Base-by-base conservation (phyloP, 2,888 invertebrate species). In the Agonopterix heracliana region DNA sequence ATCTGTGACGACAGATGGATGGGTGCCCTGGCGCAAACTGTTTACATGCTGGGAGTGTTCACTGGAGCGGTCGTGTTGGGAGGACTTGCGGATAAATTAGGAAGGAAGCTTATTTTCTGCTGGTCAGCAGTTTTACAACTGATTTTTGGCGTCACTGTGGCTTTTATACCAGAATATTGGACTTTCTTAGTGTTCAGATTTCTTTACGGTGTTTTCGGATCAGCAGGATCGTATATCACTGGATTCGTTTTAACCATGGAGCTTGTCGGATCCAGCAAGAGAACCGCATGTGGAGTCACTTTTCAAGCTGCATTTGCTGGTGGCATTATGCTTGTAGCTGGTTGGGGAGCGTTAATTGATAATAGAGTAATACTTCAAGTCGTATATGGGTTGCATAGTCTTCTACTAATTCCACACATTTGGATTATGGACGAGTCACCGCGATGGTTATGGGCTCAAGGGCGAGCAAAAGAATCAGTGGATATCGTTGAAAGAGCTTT, bases 401-500 rank as follows among this genome's bases (percentile, higher is more conserved):
- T 92, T 12, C 70, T 95, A 0, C 89, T 96, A 1, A 77, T 96
- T 35, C 93, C 92, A 1, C 95, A 96, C 68, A 95, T 95, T 91
- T 96, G 96, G 96, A 80, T 95, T 3, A 93, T 96, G 91, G 96
- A 96, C 62, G 96, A 96, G 81, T 96, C 96, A 7, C 95, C 96
- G 0, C 90, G 96, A 11, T 96, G 96, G 96, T 78, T 96, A 7
- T 96, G 96, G 96, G 92, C 93, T 36, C 95, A 96, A 71, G 96
- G 95, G 0, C 89, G 93, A 44, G 84, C 90, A 0, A 89, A 90
- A 46, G 94, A 96, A 77, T 93, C 96, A 0, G 90, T 95, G 0
- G 89, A 90, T 9, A 95, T 96, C 54, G 91, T 95, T 3, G 90
- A 92, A 59, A 94, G 91, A 67, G 96, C 92, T n/a, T 74, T 95